phyloP scores from a whole-genome alignment of 2,113 vertebrate genomes.

The Hystrix cristata region DNA sequence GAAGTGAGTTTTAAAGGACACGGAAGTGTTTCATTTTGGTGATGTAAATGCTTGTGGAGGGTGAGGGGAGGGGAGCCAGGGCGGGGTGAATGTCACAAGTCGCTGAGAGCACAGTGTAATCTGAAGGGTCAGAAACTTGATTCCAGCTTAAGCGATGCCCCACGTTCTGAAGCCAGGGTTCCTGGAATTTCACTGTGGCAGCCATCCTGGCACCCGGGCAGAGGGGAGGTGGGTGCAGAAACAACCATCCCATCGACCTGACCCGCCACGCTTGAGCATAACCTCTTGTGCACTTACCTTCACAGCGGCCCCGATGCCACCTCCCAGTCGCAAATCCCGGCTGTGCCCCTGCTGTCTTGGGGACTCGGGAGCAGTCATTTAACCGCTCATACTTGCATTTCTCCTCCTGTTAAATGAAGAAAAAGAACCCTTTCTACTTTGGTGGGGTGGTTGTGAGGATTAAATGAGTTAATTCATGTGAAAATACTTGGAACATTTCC shows the following conservation, averaged over 20 bases:
- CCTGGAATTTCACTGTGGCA: background rate
- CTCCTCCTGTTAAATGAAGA: background rate
- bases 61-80: background rate
- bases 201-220: background rate
- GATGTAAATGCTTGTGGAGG: background rate
- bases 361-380: background rate
- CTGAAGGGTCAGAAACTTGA: background rate
- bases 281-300: background rate
- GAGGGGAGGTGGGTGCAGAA: background rate
- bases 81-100: background rate
- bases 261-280: background rate
- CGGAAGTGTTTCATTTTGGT: background rate
- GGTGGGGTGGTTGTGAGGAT: background rate
- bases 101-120: background rate
- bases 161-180: background rate
- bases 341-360: background rate
- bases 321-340: background rate
- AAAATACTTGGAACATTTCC: background rate
- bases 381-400: background rate
- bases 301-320: background rate
- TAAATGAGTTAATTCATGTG: background rate
- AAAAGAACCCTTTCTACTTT: background rate
- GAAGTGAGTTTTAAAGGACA: conserved; percentile 18
- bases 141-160: background rate
- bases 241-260: too few relatives aligned